phyloP scores from a whole-genome alignment of 2,797 vertebrate genomes.

The Macroramphosus scolopax region DNA sequence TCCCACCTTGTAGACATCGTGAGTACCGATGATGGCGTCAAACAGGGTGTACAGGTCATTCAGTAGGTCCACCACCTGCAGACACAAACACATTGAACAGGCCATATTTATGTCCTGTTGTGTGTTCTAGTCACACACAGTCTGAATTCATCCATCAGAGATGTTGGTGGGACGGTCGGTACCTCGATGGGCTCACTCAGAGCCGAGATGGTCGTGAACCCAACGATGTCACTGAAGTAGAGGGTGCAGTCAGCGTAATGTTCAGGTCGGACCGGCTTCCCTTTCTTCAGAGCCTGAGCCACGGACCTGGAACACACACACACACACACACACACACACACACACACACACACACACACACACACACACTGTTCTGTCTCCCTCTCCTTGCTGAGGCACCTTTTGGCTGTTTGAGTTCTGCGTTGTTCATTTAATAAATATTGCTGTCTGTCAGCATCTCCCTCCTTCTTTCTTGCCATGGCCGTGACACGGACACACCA shows the following conservation, averaged over 20 bases:
- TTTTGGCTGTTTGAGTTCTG: too few relatives aligned
- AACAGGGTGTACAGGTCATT: constrained; percentile 91
- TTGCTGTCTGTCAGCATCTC: too few relatives aligned
- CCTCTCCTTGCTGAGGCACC: too few relatives aligned
- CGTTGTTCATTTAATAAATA: too few relatives aligned
- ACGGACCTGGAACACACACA: constrained; percentile 75
- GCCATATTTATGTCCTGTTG: neutral
- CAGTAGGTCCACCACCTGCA: constrained; percentile 85
- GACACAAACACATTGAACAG: constrained; percentile 4
- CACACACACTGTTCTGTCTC: too few relatives aligned
- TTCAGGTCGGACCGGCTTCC: constrained; percentile 82
- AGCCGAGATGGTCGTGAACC: constrained; percentile 90
- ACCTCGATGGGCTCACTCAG: constrained; percentile 90
- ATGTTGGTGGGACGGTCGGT: neutral
- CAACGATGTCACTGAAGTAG: constrained; percentile 91
- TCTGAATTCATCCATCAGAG: neutral
- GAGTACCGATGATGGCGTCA: constrained; percentile 88
- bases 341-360: too few relatives aligned
- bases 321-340: constrained; percentile 2
- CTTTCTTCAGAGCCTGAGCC: constrained; percentile 86
- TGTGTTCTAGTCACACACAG: too few relatives aligned
- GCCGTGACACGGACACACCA: too few relatives aligned
- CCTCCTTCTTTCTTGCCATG: too few relatives aligned
- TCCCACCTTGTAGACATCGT: constrained; percentile 88
- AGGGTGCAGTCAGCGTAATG: constrained; percentile 85